Evolutionary conservation across 2,113 vertebrate genomes (phyloP).

Genomic region (Capra hircus): DNA sequence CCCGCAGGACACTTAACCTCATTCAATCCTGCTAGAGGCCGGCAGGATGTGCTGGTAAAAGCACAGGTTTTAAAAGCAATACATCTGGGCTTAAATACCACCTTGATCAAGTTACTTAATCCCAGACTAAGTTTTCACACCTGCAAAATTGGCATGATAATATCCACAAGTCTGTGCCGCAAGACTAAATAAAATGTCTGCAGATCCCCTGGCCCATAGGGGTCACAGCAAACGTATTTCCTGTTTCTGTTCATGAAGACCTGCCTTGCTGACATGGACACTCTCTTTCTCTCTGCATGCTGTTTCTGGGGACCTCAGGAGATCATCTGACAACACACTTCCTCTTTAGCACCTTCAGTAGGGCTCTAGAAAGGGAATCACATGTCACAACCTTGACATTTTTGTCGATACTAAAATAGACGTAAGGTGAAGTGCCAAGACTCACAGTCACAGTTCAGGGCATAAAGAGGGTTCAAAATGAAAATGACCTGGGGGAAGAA

Average conservation of each 20-base stretch:
- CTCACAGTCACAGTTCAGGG: not conserved
- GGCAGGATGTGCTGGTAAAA: not conserved
- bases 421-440: not conserved
- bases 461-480: not conserved
- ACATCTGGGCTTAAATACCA: not conserved
- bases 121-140: not conserved
- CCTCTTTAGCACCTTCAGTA: not conserved
- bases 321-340: not conserved
- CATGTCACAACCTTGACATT: not conserved
- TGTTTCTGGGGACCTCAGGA: not conserved
- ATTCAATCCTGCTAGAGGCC: not conserved
- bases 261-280: not conserved
- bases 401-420: constrained; percentile 23
- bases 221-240: not conserved
- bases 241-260: not conserved
- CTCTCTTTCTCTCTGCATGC: not conserved
- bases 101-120: not conserved
- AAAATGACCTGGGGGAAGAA: constrained; percentile 21
- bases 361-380: not conserved
- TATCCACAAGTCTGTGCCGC: not conserved
- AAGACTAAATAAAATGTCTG: not conserved
- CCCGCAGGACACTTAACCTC: not conserved
- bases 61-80: not conserved
- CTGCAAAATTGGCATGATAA: not conserved
- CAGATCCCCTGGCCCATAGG: not conserved